These are phyloP conservation scores for Gastrophysa polygoni DNA, from an alignment of 2,888 invertebrate species.

Conservation along the genomic window DNA sequence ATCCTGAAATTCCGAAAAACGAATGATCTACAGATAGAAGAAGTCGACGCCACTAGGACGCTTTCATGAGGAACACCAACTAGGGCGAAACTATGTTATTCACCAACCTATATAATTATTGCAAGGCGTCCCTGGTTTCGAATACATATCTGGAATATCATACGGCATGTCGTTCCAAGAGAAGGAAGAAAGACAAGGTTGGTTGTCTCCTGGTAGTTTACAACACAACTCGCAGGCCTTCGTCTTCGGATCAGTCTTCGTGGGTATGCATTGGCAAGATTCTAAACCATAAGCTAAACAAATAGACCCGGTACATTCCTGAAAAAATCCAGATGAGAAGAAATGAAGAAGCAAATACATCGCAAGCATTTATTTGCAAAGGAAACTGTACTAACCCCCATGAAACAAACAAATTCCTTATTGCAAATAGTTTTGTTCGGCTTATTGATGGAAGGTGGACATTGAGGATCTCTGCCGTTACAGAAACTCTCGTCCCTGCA, in stretches of 20 bases:
- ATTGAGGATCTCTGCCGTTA: conserved; percentile 85
- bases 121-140: conserved; percentile 93
- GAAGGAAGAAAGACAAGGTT: conserved; percentile 86
- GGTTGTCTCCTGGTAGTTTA: conserved; percentile 80
- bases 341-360: no score
- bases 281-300: conserved; percentile 95
- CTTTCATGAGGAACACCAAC: no score
- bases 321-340: conserved; percentile 35
- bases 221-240: conserved; percentile 95
- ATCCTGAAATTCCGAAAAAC: conserved; percentile 65
- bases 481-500: conserved; percentile 93
- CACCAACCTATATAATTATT: conserved; percentile 72
- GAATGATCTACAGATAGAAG: no score
- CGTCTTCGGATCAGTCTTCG: conserved; percentile 77
- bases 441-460: conserved; percentile 91
- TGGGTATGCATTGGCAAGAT: conserved; percentile 91
- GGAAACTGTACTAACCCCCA: conserved; percentile 70
- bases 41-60: no score
- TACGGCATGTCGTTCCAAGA: conserved; percentile 88
- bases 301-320: conserved; percentile 98
- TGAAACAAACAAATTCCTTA: conserved; percentile 95
- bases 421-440: conserved; percentile 95
- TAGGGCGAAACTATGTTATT: no score
- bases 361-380: no score
- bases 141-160: conserved; percentile 92